A percentile compares a stretch with the other conserved stretches of the same genome.
phyloP scores from a whole-genome alignment of 2,888 invertebrate genomes.

The Allacma fusca region DNA sequence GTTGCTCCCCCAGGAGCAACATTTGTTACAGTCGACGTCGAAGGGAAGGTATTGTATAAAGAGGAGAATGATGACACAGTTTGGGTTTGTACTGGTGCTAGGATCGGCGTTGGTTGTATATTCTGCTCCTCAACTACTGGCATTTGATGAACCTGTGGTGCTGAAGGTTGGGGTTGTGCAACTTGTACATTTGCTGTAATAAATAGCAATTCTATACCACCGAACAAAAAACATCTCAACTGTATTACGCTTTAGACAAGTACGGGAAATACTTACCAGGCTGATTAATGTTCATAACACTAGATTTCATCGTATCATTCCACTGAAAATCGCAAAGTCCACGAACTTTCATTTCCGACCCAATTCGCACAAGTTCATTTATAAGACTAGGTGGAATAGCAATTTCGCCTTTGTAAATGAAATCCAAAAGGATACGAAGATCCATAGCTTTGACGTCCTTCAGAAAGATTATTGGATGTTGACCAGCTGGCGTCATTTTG shows the following conservation, averaged over 20 bases:
- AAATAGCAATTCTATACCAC: not conserved
- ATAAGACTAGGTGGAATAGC: conserved; percentile 55
- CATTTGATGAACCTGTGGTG: not conserved
- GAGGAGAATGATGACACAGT: not conserved
- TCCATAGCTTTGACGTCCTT: conserved; percentile 56
- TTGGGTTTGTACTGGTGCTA: not conserved
- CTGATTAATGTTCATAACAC: conserved; percentile 30
- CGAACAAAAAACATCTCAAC: no score
- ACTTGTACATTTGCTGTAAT: not conserved
- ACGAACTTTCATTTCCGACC: conserved; percentile 52
- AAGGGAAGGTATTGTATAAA: conserved; percentile 23
- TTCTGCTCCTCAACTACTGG: not conserved
- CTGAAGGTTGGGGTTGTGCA: not conserved
- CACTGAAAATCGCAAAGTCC: conserved; percentile 37
- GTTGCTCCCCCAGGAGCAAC: conserved; percentile 6
- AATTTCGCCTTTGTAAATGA: conserved; percentile 58
- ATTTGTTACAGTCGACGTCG: conserved; percentile 17
- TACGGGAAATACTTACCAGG: not conserved
- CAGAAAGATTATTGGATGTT: conserved; percentile 56
- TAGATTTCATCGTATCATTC: conserved; percentile 32
- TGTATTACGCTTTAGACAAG: no score
- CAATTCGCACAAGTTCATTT: conserved; percentile 51
- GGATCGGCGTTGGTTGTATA: not conserved
- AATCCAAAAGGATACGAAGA: conserved; percentile 53
- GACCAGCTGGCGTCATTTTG: conserved; percentile 52